phyloP scores from a whole-genome alignment of 1,140 invertebrate species.

The Heterodera schachtii region DNA sequence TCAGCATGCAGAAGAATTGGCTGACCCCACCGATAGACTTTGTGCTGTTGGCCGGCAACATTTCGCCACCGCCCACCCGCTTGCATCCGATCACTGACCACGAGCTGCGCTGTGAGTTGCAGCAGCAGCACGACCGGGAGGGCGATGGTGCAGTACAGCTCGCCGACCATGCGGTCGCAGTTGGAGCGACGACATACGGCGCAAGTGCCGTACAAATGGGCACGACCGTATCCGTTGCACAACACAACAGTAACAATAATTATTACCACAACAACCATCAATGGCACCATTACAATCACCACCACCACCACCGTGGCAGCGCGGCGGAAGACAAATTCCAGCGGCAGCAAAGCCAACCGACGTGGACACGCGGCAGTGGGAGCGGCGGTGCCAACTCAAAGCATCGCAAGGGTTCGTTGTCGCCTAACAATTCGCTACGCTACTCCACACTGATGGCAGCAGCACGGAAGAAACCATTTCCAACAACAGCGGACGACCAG shows the following conservation, averaged over 20 bases:
- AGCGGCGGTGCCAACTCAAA: constrained; percentile 20
- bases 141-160: not conserved
- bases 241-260: not conserved
- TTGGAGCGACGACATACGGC: not conserved
- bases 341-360: constrained; percentile 28
- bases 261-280: constrained; percentile 2
- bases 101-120: constrained; percentile 11
- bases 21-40: constrained; percentile 15
- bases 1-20: constrained; percentile 16
- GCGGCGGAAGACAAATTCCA: not conserved
- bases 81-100: constrained; percentile 26
- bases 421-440: constrained; percentile 27
- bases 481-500: constrained; percentile 29
- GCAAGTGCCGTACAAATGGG: not conserved
- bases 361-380: not conserved
- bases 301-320: not conserved
- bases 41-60: constrained; percentile 18
- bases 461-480: constrained; percentile 21
- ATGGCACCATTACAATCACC: not conserved
- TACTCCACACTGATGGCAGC: constrained; percentile 29
- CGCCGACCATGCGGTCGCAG: not conserved
- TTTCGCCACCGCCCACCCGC: constrained; percentile 16
- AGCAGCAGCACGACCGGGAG: too few species aligned
- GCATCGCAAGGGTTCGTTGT: constrained; percentile 27
- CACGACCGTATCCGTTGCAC: not conserved